Percentiles rank a stretch among this genome's conserved stretches.
Conservation (phyloP, 2,797 vertebrate species). For the Anguilla anguilla region DNA sequence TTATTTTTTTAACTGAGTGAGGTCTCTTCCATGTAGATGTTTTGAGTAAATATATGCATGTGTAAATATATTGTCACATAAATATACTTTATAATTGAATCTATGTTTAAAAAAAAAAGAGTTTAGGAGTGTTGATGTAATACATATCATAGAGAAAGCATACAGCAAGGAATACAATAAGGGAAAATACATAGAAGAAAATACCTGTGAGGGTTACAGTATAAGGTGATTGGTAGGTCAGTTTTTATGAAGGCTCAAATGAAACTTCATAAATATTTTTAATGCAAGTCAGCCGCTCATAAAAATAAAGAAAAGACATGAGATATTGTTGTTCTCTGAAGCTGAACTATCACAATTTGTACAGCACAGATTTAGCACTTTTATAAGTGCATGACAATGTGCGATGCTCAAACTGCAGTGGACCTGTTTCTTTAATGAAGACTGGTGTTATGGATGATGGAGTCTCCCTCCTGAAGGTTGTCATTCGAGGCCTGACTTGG, state of each 20-base stretch:
- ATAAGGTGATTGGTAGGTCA: too few relatives aligned
- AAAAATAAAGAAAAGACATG: too few relatives aligned
- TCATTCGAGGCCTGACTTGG: constrained; percentile 12
- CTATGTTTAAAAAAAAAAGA: too few relatives aligned
- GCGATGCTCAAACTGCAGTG: not conserved
- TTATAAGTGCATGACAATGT: not conserved
- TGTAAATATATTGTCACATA: too few relatives aligned
- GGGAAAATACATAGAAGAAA: not conserved
- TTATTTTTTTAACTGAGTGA: not conserved
- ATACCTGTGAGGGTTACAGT: not conserved
- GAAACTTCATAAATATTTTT: too few relatives aligned
- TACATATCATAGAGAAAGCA: too few relatives aligned
- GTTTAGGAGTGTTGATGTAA: too few relatives aligned
- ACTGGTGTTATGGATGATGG: not conserved
- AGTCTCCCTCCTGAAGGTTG: not conserved
- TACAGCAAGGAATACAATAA: too few relatives aligned
- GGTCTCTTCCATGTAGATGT: not conserved
- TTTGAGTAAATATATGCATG: not conserved
- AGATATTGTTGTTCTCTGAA: not conserved
- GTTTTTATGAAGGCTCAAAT: too few relatives aligned
- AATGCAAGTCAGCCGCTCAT: too few relatives aligned
- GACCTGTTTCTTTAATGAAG: not conserved
- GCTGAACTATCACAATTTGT: not conserved
- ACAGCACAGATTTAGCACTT: not conserved
- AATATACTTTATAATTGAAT: too few relatives aligned